Conservation (phyloP, 2,888 invertebrate species). For the Pedicia rivosa region DNA sequence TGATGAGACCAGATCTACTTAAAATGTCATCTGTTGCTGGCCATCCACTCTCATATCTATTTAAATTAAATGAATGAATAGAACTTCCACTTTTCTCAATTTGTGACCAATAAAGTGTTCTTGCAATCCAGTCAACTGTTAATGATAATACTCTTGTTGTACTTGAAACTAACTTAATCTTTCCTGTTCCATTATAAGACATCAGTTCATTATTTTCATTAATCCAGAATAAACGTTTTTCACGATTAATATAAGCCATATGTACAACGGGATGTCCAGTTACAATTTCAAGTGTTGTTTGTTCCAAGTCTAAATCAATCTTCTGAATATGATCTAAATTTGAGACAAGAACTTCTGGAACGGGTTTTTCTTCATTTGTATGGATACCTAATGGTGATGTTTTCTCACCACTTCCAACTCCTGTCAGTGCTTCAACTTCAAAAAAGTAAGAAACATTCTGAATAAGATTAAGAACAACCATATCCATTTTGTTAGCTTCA, state of each 20-base stretch:
- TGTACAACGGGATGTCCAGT: conserved; percentile 49
- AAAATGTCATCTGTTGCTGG: conserved; percentile 36
- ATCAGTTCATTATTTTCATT: conserved; percentile 36
- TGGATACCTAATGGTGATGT: conserved; percentile 47
- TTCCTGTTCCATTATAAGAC: conserved; percentile 19
- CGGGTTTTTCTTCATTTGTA: conserved; percentile 55
- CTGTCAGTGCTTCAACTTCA: conserved; percentile 61
- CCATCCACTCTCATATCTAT: conserved; percentile 38
- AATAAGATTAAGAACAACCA: conserved; percentile 37
- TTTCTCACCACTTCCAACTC: conserved; percentile 56
- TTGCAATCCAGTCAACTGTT: conserved; percentile 75
- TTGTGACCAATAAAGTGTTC: conserved; percentile 72
- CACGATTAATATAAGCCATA: conserved; percentile 49
- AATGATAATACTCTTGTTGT: conserved; percentile 46
- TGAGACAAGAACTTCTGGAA: conserved; percentile 63
- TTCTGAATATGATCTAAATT: conserved; percentile 56
- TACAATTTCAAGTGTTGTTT: conserved; percentile 41
- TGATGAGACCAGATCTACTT: conserved; percentile 38
- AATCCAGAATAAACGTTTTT: conserved; percentile 66
- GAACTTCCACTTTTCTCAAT: conserved; percentile 35
- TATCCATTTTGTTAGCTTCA: conserved; percentile 21
- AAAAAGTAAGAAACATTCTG: conserved; percentile 51
- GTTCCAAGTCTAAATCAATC: conserved; percentile 57
- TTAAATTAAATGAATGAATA: conserved; percentile 50
- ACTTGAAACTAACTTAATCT: conserved; percentile 38